A percentile compares a stretch with the other conserved stretches of the same genome.
Evolutionary conservation across 2,888 invertebrate genomes (phyloP).

Genomic region (Leucozona laternaria): DNA sequence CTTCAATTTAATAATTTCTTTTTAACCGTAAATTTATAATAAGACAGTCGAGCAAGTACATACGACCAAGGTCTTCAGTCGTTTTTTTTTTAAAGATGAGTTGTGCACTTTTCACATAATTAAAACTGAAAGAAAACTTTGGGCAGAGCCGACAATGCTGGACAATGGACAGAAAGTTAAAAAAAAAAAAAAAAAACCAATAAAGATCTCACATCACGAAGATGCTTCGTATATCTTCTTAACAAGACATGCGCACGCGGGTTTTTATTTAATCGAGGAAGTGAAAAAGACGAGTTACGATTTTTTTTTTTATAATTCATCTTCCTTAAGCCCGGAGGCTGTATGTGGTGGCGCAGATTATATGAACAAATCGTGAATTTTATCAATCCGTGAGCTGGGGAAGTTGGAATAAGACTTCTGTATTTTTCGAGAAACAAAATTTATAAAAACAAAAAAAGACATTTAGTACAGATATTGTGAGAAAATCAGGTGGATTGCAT

Average conservation of each 20-base stretch:
- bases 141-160: slow-evolving; percentile 10
- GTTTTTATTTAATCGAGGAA: slow-evolving; percentile 54
- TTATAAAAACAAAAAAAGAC: slow-evolving; percentile 24
- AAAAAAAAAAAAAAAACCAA: slow-evolving; percentile 17
- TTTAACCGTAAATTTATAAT: no score
- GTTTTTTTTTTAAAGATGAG: slow-evolving; percentile 4
- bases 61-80: background rate
- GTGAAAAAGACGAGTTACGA: slow-evolving; percentile 40
- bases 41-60: background rate
- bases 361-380: slow-evolving; percentile 46
- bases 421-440: slow-evolving; percentile 45
- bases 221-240: slow-evolving; percentile 37
- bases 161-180: slow-evolving; percentile 18
- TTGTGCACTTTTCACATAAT: slow-evolving; percentile 66
- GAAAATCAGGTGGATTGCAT: slow-evolving; percentile 64
- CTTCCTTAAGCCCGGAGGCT: slow-evolving; percentile 20
- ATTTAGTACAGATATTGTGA: slow-evolving; percentile 33
- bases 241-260: slow-evolving; percentile 51
- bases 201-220: slow-evolving; percentile 47
- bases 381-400: slow-evolving; percentile 37
- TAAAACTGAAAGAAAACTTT: slow-evolving; percentile 65
- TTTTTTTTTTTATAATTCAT: slow-evolving; percentile 34
- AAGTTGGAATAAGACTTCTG: slow-evolving; percentile 51
- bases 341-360: background rate
- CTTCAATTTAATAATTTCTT: no score